Base-by-base conservation (phyloP, 53 echinoderm and acorn worm species). In the Paracentrotus lividus region DNA sequence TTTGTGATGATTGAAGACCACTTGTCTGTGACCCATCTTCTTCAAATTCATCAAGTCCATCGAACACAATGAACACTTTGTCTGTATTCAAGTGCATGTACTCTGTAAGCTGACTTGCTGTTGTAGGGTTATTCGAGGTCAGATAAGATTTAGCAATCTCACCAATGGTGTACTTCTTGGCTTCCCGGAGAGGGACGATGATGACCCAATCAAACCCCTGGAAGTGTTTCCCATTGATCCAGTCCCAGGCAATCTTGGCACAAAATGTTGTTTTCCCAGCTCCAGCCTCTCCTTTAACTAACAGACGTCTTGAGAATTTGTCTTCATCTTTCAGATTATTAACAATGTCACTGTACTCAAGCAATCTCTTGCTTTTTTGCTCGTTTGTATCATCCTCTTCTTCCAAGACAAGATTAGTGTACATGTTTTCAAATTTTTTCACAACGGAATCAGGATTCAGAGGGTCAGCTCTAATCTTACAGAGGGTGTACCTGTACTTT, bases 31-130 rank as follows among this genome's bases (percentile, higher is more conserved):
- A n/a, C n/a, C n/a, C n/a, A n/a, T 49, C 8, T 49, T 6, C 44
- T 81, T 81, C 32, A 49, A 84, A 84, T n/a, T 84, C 84, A 4
- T 84, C 84, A 23, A 84, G 23, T 45, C 84, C 84, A 24, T 84
- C 84, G 45, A 20, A 84, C n/a, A 84, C 44, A 0, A 45, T n/a
- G 21, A 84, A 21, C 6, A 84, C 84, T 1, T 44, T 84, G 38
- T 45, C 84, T 0, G 84, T 45, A 21, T 84, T 84, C 0, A 49
- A 43, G 9, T 20, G 84, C 5, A 84, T 84, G 44, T 84, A 84
- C 20, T 84, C 18, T 3, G 38, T 44, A 8, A 84, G 42, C 84
- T 84, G 84, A n/a, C 18, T n/a, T 9, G 84, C 8, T n/a, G 42
- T 42, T 9, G 43, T 23, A 15, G 84, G 42, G 24, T 45, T 84